These are phyloP conservation scores for Campoplex nolae DNA, from an alignment of 2,888 invertebrate species.

Conservation along the genomic window DNA sequence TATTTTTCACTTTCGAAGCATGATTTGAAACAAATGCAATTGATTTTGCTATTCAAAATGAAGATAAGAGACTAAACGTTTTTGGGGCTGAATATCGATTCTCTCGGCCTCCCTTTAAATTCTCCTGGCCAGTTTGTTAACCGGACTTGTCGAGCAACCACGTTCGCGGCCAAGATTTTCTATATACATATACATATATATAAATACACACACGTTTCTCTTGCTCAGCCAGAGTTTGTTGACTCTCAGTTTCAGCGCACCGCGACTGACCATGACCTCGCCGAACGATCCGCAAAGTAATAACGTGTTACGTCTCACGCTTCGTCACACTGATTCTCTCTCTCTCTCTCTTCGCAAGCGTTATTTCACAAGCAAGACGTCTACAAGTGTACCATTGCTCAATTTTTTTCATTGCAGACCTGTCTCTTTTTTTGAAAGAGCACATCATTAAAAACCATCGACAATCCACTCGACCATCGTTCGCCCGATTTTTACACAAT, in stretches of 20 bases:
- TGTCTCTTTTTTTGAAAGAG: neutral
- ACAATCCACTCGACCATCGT: neutral
- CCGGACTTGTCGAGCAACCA: constrained; percentile 70
- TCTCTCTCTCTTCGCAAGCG: constrained; percentile 9
- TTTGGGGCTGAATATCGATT: neutral
- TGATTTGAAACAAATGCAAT: neutral
- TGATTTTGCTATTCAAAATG: neutral
- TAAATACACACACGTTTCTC: constrained; percentile 14
- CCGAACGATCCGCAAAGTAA: constrained; percentile 82
- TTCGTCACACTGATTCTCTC: constrained; percentile 37
- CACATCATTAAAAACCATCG: neutral
- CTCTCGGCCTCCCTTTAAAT: constrained; percentile 50
- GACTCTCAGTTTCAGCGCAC: constrained; percentile 84
- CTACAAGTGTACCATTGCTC: neutral
- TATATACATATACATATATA: neutral
- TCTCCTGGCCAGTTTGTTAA: constrained; percentile 63
- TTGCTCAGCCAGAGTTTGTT: constrained; percentile 80
- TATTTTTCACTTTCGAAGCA: neutral
- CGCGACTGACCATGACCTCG: constrained; percentile 84
- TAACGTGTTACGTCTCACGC: constrained; percentile 70
- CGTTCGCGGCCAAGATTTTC: constrained; percentile 59
- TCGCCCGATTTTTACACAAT: neutral
- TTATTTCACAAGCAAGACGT: constrained; percentile 26
- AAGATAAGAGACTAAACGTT: neutral
- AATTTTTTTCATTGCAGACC: neutral